Base-by-base conservation (phyloP, 30 jellyfish, hydroid and myxozoan genomes). In the Sanderia malayensis region DNA sequence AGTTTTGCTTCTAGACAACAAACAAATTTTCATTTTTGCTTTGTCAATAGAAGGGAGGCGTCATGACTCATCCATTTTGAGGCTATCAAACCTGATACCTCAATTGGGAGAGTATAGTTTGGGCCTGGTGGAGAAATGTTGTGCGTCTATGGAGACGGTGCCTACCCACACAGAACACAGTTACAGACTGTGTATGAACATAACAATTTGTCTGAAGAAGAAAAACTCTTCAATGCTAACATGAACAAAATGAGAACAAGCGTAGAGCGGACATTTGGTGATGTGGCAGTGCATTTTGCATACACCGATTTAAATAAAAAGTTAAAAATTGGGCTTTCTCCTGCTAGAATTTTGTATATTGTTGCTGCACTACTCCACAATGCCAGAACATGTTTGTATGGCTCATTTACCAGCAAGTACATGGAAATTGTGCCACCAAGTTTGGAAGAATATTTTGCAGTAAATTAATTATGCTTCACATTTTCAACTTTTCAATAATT, bases 381-480 rank as follows among this genome's bases (percentile, higher is more conserved):
- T 41, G 55, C 55, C 8, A 8, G 8, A 15, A 41, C 55, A 8
- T 41, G 55, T 15, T 15, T 41, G 15, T 41, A 41, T 41, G 55
- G 55, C 55, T 41, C 55, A 6, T 6, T 15, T 15, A 41, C 55
- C 8, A 41, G 55, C 15, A 15, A 8, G 15, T 41, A 6, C 15
- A 41, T 41, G 55, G 55, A 41, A 6, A 8, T 41, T 8, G 55
- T 6, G 15, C 55, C 55, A 41, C 55, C 55, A 41, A 15, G 8
- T 15, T 41, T 41, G 55, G 55, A 41, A 41, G 55, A 41, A 41
- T 41, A 41, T 41, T 61, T 61, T n/a, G n/a, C n/a, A n/a, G n/a
- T n/a, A n/a, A n/a, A n/a, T n/a, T n/a, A n/a, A n/a, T n/a, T n/a
- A n/a, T n/a, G n/a, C n/a, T n/a, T n/a, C n/a, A n/a, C n/a, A n/a